Evolutionary conservation across 1,140 invertebrate species (phyloP).

Genomic region (Trachelipus rathkii): DNA sequence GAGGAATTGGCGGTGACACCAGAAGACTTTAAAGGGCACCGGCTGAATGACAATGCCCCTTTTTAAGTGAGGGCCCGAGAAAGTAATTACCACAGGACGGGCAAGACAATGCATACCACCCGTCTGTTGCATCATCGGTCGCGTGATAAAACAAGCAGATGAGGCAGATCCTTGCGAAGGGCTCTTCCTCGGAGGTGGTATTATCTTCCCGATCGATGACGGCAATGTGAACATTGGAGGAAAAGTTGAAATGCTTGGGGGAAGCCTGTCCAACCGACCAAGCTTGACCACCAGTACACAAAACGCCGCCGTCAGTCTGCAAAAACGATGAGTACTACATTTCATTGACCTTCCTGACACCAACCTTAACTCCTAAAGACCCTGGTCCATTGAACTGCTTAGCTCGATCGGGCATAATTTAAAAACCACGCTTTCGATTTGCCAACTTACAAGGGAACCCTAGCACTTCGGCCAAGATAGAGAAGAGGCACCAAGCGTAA

Average conservation of each 20-base stretch:
- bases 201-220: neutral
- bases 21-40: neutral
- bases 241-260: neutral
- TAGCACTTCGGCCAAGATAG: constrained; percentile 36
- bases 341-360: constrained; percentile 33
- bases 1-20: neutral
- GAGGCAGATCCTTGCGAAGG: neutral
- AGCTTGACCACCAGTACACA: no score
- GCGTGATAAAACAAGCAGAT: neutral
- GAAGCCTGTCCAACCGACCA: no score
- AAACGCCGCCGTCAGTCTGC: neutral
- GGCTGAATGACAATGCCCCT: neutral
- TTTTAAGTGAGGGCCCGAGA: neutral
- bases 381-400: constrained; percentile 22
- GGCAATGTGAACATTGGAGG: neutral
- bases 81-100: neutral
- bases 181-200: neutral
- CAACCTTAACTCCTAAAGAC: constrained; percentile 36
- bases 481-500: constrained; percentile 43
- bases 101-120: neutral
- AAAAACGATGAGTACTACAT: neutral
- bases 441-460: constrained; percentile 33
- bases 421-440: constrained; percentile 2
- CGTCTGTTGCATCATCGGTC: neutral
- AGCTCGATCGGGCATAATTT: neutral